Conservation (phyloP, 2,797 vertebrate species). For the Spizella passerina region DNA sequence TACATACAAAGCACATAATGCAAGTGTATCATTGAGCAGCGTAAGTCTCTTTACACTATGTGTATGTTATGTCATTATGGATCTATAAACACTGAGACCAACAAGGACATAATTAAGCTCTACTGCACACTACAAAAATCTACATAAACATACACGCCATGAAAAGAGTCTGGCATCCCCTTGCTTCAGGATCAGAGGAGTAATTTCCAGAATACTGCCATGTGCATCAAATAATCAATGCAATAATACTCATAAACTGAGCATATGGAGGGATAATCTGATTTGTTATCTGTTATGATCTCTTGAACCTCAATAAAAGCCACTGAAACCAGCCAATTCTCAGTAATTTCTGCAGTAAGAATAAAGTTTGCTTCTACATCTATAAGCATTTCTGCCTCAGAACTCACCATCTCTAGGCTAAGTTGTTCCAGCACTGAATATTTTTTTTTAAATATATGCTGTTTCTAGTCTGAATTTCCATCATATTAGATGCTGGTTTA, state of each 20-base stretch:
- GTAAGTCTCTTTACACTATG: neutral
- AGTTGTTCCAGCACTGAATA: neutral
- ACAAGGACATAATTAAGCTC: fast-evolving
- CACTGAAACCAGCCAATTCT: neutral
- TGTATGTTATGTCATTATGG: neutral
- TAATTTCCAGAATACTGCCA: neutral
- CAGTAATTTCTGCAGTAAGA: neutral
- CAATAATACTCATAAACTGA: neutral
- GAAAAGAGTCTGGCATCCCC: neutral
- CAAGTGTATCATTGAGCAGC: neutral
- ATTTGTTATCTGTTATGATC: neutral
- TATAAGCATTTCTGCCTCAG: neutral
- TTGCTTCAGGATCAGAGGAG: neutral
- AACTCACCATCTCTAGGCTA: neutral
- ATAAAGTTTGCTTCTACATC: neutral
- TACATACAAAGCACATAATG: neutral
- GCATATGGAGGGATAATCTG: neutral
- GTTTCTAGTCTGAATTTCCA: neutral
- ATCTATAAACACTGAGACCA: neutral
- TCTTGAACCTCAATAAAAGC: neutral
- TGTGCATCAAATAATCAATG: neutral
- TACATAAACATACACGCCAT: neutral
- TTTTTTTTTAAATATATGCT: neutral
- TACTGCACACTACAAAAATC: neutral
- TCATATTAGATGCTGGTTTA: neutral